phyloP scores from a whole-genome alignment of 2,888 invertebrate species.

The Frankliniella fusca region DNA sequence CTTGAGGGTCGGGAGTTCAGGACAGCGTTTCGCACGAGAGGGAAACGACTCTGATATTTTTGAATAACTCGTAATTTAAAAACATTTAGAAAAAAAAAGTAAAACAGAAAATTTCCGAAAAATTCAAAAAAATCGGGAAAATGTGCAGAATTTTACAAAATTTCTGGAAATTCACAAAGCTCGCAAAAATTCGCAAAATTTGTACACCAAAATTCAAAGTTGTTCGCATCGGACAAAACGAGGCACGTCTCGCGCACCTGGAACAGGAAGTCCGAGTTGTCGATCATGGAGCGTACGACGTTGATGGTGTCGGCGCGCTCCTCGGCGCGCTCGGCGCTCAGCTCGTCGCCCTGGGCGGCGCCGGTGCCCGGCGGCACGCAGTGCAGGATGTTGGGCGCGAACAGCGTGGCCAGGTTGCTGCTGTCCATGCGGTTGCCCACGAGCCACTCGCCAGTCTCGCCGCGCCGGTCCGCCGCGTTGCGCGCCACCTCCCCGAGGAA shows the following conservation, averaged over 20 bases:
- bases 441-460: conserved; percentile 55
- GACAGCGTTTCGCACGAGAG: too few relatives aligned
- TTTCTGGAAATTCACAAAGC: too few relatives aligned
- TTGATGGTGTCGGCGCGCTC: conserved; percentile 86
- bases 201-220: too few relatives aligned
- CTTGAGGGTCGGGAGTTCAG: too few relatives aligned
- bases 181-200: too few relatives aligned
- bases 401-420: conserved; percentile 83
- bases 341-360: conserved; percentile 49
- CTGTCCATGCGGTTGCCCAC: conserved; percentile 92
- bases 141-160: too few relatives aligned
- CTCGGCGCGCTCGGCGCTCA: conserved; percentile 65
- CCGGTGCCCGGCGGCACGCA: conserved; percentile 60
- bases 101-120: too few relatives aligned
- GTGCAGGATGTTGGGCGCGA: conserved; percentile 90
- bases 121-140: too few relatives aligned
- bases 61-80: too few relatives aligned
- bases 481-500: conserved; percentile 76
- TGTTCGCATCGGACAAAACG: too few relatives aligned
- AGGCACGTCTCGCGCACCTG: conserved; percentile 49
- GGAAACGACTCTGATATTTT: too few relatives aligned
- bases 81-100: too few relatives aligned
- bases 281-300: conserved; percentile 74
- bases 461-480: conserved; percentile 63
- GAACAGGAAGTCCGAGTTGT: conserved; percentile 67